Percentiles rank a stretch among this genome's conserved stretches.
These are phyloP conservation scores for Brachyhypopomus occidentalis DNA, from an alignment of 2,113 vertebrate genomes.

Conservation along the genomic window DNA sequence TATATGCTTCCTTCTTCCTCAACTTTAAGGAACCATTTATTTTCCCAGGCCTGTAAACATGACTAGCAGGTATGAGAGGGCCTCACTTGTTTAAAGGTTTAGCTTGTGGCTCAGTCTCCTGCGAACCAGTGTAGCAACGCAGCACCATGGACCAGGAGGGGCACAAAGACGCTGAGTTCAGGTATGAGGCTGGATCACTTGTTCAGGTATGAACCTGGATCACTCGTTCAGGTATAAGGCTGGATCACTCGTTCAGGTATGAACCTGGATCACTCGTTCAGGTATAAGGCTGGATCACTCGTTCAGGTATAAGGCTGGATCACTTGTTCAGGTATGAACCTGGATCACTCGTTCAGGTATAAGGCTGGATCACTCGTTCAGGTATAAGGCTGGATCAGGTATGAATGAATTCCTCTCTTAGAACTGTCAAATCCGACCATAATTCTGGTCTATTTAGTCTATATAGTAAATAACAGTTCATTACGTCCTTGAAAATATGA, in stretches of 20 bases:
- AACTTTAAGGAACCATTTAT: background rate
- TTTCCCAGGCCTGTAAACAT: background rate
- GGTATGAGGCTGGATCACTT: slow-evolving; percentile 19
- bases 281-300: too few relatives aligned
- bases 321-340: too few relatives aligned
- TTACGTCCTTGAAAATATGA: too few relatives aligned
- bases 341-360: too few relatives aligned
- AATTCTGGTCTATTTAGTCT: background rate
- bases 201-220: too few relatives aligned
- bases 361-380: too few relatives aligned
- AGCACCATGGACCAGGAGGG: slow-evolving; percentile 15
- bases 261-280: too few relatives aligned
- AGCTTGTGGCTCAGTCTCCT: background rate
- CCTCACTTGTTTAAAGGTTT: slow-evolving; percentile 3
- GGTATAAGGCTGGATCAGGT: too few relatives aligned
- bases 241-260: too few relatives aligned
- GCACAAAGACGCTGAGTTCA: slow-evolving; percentile 2
- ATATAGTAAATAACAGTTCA: background rate
- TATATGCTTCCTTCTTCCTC: slow-evolving; percentile 32
- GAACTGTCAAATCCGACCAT: too few relatives aligned
- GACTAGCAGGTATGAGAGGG: background rate
- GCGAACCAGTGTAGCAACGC: background rate
- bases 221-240: too few relatives aligned
- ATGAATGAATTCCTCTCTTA: too few relatives aligned
- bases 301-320: slow-evolving; percentile 34